Percentiles rank a stretch among this genome's conserved stretches.
These are phyloP conservation scores for Bactericera cockerelli DNA, from an alignment of 1,140 invertebrate genomes.

Conservation along the genomic window DNA sequence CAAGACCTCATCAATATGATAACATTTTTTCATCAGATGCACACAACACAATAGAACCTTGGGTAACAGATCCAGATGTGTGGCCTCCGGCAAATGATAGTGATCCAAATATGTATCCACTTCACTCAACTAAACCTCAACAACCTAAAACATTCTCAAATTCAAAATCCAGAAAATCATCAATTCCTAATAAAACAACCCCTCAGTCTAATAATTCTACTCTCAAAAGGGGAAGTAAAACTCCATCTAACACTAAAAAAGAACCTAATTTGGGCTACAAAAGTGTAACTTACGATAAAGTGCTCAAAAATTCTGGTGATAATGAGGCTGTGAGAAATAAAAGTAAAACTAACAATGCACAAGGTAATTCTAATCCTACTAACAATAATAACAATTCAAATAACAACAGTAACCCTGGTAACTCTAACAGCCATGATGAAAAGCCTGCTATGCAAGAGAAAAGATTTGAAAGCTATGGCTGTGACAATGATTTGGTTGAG, in stretches of 20 bases:
- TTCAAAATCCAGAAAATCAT: background rate
- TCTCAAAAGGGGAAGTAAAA: background rate
- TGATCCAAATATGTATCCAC: conserved; percentile 82
- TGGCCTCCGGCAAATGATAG: conserved; percentile 59
- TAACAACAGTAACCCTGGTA: conserved; percentile 29
- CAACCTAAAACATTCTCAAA: conserved; percentile 30
- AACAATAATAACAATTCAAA: background rate
- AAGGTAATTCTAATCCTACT: conserved; percentile 7
- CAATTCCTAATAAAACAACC: conserved; percentile 2
- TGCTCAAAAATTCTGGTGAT: conserved; percentile 10
- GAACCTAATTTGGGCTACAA: background rate
- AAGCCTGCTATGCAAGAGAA: conserved; percentile 47
- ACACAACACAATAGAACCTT: conserved; percentile 9
- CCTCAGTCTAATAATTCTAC: conserved; percentile 1
- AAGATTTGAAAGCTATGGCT: conserved; percentile 78
- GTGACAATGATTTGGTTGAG: conserved; percentile 87
- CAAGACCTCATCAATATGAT: background rate
- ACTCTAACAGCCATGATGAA: conserved; percentile 49
- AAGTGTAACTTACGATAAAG: background rate
- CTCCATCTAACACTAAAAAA: background rate
- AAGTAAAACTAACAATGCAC: conserved; percentile 13
- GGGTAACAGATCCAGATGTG: conserved; percentile 40
- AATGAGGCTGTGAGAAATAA: conserved; percentile 13
- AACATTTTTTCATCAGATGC: background rate
- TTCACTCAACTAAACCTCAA: conserved; percentile 67